Conservation (phyloP, 35 echinoderm and acorn worm species). For the Hemicentrotus pulcherrimus region DNA sequence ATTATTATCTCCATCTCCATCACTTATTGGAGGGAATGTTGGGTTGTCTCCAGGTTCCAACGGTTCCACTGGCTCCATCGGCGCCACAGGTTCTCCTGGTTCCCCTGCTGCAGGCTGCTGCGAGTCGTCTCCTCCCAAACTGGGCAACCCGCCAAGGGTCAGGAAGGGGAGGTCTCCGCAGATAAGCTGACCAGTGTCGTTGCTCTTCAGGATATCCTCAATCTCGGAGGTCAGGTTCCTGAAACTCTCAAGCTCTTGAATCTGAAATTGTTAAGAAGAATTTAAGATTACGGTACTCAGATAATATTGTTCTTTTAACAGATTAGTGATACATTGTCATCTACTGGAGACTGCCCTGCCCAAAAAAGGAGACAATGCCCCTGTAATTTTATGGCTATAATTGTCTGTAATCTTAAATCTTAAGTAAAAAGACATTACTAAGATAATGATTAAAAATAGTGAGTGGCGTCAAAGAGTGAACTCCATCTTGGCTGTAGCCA, state of each 20-base stretch:
- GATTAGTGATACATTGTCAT: no score
- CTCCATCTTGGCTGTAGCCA: no score
- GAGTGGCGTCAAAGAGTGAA: no score
- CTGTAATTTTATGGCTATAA: no score
- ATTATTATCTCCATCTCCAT: not conserved
- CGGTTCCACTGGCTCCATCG: not conserved
- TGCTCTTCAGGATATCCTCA: constrained; percentile 28
- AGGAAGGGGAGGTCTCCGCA: constrained; percentile 64
- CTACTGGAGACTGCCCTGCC: no score
- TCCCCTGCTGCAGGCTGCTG: not conserved
- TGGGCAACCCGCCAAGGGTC: not conserved
- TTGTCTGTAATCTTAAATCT: no score
- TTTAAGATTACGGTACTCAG: no score
- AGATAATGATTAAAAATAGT: no score
- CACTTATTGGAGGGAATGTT: not conserved
- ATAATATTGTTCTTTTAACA: no score
- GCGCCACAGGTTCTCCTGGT: not conserved
- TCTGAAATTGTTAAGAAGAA: constrained; percentile 2
- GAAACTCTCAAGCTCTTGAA: constrained; percentile 63
- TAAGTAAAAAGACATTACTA: no score
- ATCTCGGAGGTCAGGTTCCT: constrained; percentile 54
- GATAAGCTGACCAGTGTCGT: constrained; percentile 56
- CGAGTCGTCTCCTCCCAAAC: not conserved
- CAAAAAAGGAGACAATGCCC: no score
- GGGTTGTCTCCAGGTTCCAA: not conserved